Base-by-base conservation (phyloP, 1,140 invertebrate species). In the Tetranychus urticae region DNA sequence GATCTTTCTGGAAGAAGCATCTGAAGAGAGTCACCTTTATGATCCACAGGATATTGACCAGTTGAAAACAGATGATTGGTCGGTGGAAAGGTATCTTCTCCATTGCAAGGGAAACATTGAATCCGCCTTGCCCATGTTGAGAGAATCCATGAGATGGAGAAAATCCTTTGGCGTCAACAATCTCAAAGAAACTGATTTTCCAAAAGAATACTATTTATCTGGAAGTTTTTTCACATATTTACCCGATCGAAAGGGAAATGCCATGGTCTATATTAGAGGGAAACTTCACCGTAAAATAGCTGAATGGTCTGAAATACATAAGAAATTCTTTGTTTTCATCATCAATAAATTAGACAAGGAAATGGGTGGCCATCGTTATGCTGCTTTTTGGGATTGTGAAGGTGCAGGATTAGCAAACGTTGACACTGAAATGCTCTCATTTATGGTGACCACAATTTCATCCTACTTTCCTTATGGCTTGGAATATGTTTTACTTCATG, bases 81-180 rank as follows among this genome's bases (percentile, higher is more conserved):
- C 12, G 33, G 47, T 50, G 1, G 59, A 60, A 60, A 5, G 47
- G 2, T 36, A 52, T 52, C 14, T 50, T 6, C 74, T 81, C 62
- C 81, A 83, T 68, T 72, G 78, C 67, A 82, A 86, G 62, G 71
- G 72, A 46, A 77, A 83, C 62, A 64, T 80, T 67, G 73, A 80
- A 66, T 68, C 77, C 60, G 77, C 86, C 0, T 71, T 84, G 1
- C 77, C 79, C 23, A 86, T 90, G 80, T 72, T 91, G 1, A 85
- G 83, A 78, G 82, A 85, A 5, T 81, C 83, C 39, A 79, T 86
- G 63, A 77, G 79, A 65, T 96, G 88, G 87, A 77, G 89, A 62
- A 85, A 82, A 72, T 80, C 81, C 46, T 80, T 82, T 67, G 81
- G 81, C 1, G 77, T 83, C 2, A 88, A 88, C 36, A 5, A 36